Conservation (phyloP, 2,888 invertebrate species). For the Baccha elongata region DNA sequence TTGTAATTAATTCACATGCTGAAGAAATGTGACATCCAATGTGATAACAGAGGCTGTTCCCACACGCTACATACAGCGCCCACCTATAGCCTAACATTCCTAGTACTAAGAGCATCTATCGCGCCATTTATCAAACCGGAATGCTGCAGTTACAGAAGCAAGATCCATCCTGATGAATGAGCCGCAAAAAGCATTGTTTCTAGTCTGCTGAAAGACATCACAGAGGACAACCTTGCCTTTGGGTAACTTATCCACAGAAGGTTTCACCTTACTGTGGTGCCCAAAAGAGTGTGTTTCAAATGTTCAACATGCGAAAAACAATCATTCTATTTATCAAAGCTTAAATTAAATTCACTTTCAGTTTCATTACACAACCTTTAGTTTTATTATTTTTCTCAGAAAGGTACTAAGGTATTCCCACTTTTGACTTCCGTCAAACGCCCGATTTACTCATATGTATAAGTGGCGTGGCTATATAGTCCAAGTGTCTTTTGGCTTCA, state of each 20-base stretch:
- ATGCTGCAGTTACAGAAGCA: constrained; percentile 53
- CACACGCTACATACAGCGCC: constrained; percentile 49
- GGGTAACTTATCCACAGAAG: constrained; percentile 19
- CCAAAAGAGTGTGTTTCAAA: no score
- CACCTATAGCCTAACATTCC: constrained; percentile 42
- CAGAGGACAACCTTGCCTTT: constrained; percentile 34
- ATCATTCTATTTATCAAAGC: no score
- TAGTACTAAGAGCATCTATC: constrained; percentile 32
- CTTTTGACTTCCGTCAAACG: no score
- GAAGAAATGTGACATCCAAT: constrained; percentile 65
- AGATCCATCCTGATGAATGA: constrained; percentile 48
- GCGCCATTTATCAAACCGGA: constrained; percentile 70
- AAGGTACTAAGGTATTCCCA: no score
- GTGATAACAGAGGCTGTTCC: constrained; percentile 70
- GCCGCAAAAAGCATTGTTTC: constrained; percentile 13
- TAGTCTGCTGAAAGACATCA: not conserved
- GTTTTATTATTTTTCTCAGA: no score
- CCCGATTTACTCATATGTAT: no score
- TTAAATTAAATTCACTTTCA: no score
- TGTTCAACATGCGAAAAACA: no score
- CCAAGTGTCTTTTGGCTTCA: no score
- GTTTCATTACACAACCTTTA: no score
- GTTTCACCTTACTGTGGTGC: no score
- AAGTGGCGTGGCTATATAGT: no score
- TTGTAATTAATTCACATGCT: constrained; percentile 63